A percentile compares a stretch with the other conserved stretches of the same genome.
phyloP scores from a whole-genome alignment of 2,888 invertebrate genomes.

The Eupithecia centaureata region DNA sequence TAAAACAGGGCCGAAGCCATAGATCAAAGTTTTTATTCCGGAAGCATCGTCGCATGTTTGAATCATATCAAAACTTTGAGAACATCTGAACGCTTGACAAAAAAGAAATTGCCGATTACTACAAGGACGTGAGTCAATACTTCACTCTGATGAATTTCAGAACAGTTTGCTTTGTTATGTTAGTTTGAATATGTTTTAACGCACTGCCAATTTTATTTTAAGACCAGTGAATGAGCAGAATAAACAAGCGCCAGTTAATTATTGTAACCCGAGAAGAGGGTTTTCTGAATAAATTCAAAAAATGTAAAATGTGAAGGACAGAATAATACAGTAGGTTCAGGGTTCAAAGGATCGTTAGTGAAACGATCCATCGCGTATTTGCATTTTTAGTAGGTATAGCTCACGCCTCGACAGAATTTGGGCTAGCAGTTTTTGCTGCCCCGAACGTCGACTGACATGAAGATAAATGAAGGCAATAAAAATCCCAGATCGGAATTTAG shows the following conservation, averaged over 20 bases:
- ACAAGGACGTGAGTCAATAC: constrained; percentile 33
- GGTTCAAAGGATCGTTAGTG: constrained; percentile 15
- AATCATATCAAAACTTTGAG: constrained; percentile 33
- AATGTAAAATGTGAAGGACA: neutral
- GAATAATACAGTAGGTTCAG: neutral
- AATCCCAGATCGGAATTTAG: constrained; percentile 21
- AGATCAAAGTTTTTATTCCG: constrained; percentile 36
- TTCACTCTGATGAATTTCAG: constrained; percentile 51
- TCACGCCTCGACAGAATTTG: constrained; percentile 24
- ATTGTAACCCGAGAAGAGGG: neutral
- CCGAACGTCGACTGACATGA: constrained; percentile 26
- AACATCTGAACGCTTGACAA: constrained; percentile 23
- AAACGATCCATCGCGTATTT: constrained; percentile 30
- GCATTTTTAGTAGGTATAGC: constrained; percentile 30
- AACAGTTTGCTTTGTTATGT: constrained; percentile 21
- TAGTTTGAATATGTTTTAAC: constrained; percentile 5
- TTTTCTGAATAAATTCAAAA: neutral
- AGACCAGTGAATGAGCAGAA: neutral
- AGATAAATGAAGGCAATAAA: constrained; percentile 33
- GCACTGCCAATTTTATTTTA: constrained; percentile 1
- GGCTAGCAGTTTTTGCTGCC: constrained; percentile 31
- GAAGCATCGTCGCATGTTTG: constrained; percentile 22
- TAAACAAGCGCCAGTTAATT: constrained; percentile 6
- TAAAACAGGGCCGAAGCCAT: neutral
- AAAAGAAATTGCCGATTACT: constrained; percentile 39